Percentiles rank a stretch among this genome's conserved stretches.
Conservation (phyloP, 2,797 vertebrate genomes). For the Acipenser oxyrinchus region DNA sequence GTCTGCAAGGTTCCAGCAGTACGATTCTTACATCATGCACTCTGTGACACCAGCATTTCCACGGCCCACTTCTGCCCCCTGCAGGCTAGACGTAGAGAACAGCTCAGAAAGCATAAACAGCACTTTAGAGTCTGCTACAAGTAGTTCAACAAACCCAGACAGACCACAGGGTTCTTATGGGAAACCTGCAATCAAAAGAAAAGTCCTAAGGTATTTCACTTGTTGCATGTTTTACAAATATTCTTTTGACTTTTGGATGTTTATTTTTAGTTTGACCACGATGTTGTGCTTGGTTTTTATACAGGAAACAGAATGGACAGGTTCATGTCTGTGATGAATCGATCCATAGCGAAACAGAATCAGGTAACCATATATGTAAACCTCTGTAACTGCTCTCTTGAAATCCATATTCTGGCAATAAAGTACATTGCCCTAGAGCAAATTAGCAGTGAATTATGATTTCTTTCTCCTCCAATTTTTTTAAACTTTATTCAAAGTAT, state of each 20-base stretch:
- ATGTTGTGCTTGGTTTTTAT: background rate
- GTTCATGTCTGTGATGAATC: conserved; percentile 59
- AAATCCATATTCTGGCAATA: too few species aligned
- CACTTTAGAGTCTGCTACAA: conserved; percentile 23
- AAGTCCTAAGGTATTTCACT: conserved; percentile 53
- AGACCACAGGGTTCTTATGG: conserved; percentile 12
- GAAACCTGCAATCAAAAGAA: conserved; percentile 50
- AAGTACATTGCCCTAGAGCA: too few species aligned
- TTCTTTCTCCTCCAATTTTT: too few species aligned
- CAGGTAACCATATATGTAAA: conserved; percentile 39
- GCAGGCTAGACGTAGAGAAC: conserved; percentile 31
- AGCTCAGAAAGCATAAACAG: conserved; percentile 20
- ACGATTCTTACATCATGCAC: conserved; percentile 46
- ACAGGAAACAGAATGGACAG: conserved; percentile 54
- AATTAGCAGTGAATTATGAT: too few species aligned
- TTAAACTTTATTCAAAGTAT: too few species aligned
- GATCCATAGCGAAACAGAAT: conserved; percentile 48
- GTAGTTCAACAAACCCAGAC: conserved; percentile 29
- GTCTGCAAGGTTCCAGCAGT: conserved; percentile 8
- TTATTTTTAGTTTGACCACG: too few species aligned
- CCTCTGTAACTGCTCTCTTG: too few species aligned
- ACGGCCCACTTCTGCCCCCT: conserved; percentile 31
- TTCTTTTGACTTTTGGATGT: too few species aligned
- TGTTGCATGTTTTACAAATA: too few species aligned
- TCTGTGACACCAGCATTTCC: conserved; percentile 34